Conservation (phyloP, 2,113 vertebrate species). For the Poeciliopsis occidentalis region DNA sequence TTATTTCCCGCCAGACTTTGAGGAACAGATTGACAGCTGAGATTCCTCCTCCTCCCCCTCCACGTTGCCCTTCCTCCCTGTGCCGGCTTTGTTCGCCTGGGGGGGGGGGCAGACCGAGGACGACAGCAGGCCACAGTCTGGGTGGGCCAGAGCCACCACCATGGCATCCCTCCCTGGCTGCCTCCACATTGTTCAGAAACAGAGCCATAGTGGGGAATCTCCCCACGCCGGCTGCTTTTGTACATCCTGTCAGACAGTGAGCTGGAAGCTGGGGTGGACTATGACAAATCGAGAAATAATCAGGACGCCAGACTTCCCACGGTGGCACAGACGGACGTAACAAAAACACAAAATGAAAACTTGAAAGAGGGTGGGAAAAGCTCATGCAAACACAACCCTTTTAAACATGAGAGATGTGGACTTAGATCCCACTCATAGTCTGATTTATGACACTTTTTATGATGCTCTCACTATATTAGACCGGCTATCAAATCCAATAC, state of each 20-base stretch:
- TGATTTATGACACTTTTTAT: conserved; percentile 54
- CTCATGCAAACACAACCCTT: conserved; percentile 9
- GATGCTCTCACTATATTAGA: conserved; percentile 50
- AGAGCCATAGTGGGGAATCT: conserved; percentile 34
- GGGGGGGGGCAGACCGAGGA: conserved; percentile 62
- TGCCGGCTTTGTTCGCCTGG: conserved; percentile 71
- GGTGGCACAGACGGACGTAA: background rate
- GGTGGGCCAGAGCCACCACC: conserved; percentile 74
- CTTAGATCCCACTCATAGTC: conserved; percentile 29
- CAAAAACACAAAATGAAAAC: conserved; percentile 2
- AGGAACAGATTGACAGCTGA: conserved; percentile 77
- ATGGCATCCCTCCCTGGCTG: conserved; percentile 42
- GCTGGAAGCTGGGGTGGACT: conserved; percentile 26
- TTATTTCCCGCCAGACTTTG: conserved; percentile 53
- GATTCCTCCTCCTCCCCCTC: conserved; percentile 31
- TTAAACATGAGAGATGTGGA: conserved; percentile 15
- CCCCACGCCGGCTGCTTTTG: conserved; percentile 48
- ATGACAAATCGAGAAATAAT: conserved; percentile 33
- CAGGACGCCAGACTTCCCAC: conserved; percentile 20
- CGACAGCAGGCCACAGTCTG: conserved; percentile 76
- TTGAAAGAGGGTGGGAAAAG: conserved; percentile 2
- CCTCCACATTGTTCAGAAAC: conserved; percentile 54
- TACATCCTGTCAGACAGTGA: conserved; percentile 47
- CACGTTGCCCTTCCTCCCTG: conserved; percentile 39
- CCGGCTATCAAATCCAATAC: conserved; percentile 47